A percentile compares a stretch with the other conserved stretches of the same genome.
These are phyloP conservation scores for Dolichoris vasculosae DNA, from an alignment of 1,140 invertebrate genomes.

Conservation along the genomic window DNA sequence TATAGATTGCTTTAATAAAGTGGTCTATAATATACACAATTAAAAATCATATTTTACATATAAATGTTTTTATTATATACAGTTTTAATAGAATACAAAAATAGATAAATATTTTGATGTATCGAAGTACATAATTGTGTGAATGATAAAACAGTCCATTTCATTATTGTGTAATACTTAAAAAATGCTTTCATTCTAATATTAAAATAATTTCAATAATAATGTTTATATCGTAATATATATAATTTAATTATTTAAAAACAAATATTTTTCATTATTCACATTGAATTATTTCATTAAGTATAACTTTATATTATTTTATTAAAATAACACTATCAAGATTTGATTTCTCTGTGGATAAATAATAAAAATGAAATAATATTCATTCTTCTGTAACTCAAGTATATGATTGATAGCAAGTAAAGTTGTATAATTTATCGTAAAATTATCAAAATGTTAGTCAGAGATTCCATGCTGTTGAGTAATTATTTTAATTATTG, in stretches of 20 bases:
- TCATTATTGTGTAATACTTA: background rate
- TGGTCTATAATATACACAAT: too few species aligned
- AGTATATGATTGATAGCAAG: background rate
- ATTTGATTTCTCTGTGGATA: background rate
- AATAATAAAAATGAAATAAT: background rate
- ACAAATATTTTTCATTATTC: background rate
- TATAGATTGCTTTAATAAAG: too few species aligned
- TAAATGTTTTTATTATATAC: too few species aligned
- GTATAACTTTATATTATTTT: background rate
- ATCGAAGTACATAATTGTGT: background rate
- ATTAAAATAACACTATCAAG: background rate
- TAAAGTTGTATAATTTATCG: background rate
- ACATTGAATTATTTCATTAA: background rate
- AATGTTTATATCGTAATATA: background rate
- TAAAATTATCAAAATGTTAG: background rate
- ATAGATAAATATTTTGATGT: background rate
- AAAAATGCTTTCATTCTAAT: background rate
- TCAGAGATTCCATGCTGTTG: background rate
- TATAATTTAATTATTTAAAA: background rate
- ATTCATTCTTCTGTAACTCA: background rate
- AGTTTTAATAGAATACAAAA: too few species aligned
- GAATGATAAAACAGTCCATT: too few species aligned
- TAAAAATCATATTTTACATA: too few species aligned
- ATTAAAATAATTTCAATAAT: background rate
- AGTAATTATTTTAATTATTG: constrained; percentile 33